Evolutionary conservation across 2,113 vertebrate genomes (phyloP), one percentile per base, ranked within the genome.

Genomic region (Panthera leo): DNA sequence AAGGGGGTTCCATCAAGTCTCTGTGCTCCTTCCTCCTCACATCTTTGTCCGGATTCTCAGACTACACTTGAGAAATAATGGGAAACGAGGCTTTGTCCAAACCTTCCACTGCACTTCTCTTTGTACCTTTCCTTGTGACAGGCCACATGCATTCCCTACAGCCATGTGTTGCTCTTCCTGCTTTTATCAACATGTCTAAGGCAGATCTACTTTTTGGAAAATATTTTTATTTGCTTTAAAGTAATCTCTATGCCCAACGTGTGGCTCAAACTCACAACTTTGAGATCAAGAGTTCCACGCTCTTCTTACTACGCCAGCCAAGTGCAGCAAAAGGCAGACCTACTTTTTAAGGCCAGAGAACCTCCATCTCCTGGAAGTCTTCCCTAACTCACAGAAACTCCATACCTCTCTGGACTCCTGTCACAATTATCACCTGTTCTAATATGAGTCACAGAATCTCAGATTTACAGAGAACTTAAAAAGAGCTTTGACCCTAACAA

Each of bases 1-100:
- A 82, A 85, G 36, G 16, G 3, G 3, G 0, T 6, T 29, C 86
- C 21, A 7, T 78, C 7, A 78, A 8, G 16, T 42, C n/a, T 85
- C 70, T 0, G 0, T 42, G 19, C 7, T 12, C 31, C 21, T 16
- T 55, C 8, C 3, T 39, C 31, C 15, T 51, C n/a, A 7, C 31
- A 36, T 21, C 65, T 42, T 88, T 87, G 21, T 85, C 34, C 13
- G 10, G 14, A 68, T 10, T 48, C 36, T 79, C 36, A 83, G 63
- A 84, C 2, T 31, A 16, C 23, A 92, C 14, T 51, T 70, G 71
- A 88, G 61, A 95, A 79, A 36, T 70, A 51, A 76, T 3, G 4
- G n/a, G 45, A 86, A 71, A 79, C 7, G 1, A 7, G 1, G 18
- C 39, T 65, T 39, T 80, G 7, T 27, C 3, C 73, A 48, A 73